These are phyloP conservation scores for Triops longicaudatus DNA, from an alignment of 1,140 invertebrate genomes.

Conservation along the genomic window DNA sequence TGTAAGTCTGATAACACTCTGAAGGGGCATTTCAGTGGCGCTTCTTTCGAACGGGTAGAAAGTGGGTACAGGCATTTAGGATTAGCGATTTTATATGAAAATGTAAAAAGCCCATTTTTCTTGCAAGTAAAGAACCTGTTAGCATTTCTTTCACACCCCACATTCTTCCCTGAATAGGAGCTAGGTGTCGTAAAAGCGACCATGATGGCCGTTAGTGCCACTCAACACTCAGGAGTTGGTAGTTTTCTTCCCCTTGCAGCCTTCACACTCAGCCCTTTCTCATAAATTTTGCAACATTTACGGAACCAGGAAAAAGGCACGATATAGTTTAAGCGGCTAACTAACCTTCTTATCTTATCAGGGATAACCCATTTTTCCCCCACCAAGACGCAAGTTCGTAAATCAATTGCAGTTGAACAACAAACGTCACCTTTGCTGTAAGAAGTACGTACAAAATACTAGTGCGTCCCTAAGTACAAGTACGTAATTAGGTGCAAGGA, in stretches of 20 bases:
- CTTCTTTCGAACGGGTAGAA: too few relatives aligned
- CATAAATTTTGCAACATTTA: neutral
- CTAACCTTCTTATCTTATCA: neutral
- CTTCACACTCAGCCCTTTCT: neutral
- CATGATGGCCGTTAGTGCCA: constrained; percentile 10
- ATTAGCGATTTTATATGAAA: neutral
- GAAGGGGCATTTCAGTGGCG: too few relatives aligned
- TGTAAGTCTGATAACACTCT: too few relatives aligned
- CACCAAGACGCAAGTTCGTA: too few relatives aligned
- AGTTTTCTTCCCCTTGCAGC: constrained; percentile 7
- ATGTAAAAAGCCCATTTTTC: neutral
- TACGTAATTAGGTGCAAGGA: too few relatives aligned
- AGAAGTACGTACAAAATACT: too few relatives aligned
- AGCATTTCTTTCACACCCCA: neutral
- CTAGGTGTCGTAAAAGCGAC: neutral
- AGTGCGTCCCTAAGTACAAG: too few relatives aligned
- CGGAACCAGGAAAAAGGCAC: neutral
- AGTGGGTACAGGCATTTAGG: neutral
- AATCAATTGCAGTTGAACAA: too few relatives aligned
- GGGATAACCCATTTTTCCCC: too few relatives aligned
- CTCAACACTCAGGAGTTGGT: constrained; percentile 1
- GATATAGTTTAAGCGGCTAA: neutral
- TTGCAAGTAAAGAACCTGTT: neutral
- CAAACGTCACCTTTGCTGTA: too few relatives aligned
- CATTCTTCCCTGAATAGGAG: constrained; percentile 5